These are phyloP conservation scores for Aptenodytes forsteri DNA, from an alignment of 2,113 vertebrate species.

Conservation along the genomic window DNA sequence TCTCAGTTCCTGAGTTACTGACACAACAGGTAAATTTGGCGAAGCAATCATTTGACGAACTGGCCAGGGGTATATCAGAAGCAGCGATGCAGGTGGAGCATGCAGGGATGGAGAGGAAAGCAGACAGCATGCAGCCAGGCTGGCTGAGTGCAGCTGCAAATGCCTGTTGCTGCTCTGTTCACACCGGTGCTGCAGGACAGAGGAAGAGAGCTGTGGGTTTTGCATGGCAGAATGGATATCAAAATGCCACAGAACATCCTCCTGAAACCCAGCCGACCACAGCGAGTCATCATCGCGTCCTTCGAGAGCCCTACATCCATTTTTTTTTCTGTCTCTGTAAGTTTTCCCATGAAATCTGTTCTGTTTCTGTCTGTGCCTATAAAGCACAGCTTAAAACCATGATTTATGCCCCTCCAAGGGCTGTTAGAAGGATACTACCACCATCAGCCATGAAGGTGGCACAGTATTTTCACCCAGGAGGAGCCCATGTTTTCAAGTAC, in stretches of 20 bases:
- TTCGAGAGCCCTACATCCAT: background rate
- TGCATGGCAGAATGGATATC: fast-evolving
- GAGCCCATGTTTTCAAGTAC: background rate
- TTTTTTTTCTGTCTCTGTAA: background rate
- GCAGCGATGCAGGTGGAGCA: background rate
- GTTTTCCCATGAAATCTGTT: background rate
- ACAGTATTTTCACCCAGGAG: background rate
- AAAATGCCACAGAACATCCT: background rate
- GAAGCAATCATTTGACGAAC: fast-evolving
- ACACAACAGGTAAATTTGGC: background rate
- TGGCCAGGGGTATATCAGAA: background rate
- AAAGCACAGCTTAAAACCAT: background rate
- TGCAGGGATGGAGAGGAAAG: background rate
- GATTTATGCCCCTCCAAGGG: background rate
- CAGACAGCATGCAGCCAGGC: background rate
- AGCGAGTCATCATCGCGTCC: too few species aligned
- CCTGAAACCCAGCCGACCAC: background rate
- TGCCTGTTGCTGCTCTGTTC: background rate
- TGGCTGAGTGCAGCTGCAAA: background rate
- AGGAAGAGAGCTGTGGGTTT: background rate
- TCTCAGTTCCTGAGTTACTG: background rate
- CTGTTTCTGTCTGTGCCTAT: background rate
- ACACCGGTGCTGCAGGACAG: background rate
- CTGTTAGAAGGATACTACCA: background rate
- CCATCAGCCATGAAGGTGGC: background rate